Evolutionary conservation across 1,140 invertebrate genomes (phyloP), one percentile per base, ranked within the genome.

Genomic region (Acromyrmex charruanus): DNA sequence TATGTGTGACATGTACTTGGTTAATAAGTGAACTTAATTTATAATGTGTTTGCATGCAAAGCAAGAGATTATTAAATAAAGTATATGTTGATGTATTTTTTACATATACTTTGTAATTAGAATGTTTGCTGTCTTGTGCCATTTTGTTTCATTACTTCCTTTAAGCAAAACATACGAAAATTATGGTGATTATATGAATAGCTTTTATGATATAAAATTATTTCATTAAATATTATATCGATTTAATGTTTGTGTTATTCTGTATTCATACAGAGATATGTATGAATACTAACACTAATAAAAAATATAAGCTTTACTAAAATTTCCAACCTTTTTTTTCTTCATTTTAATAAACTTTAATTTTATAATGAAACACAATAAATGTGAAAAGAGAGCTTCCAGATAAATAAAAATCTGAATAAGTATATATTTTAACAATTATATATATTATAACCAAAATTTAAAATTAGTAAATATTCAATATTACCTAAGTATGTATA

Each of bases 291-390:
- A 25, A 25, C 3, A 71, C n/a, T 16, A 51, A 51, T 71, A 51
- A 18, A 21, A 28, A 58, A 5, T 55, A 59, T 28, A 53, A 80
- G 9, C 28, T 69, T 25, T 72, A 55, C 10, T 18, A 81, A 72
- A 5, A 75, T 28, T 28, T 55, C 2, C 16, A 35, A 49, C 14
- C 77, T 51, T 86, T 68, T 63, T 58, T 79, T 72, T 44, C 44
- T 94, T 93, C 14, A 93, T 90, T 85, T 92, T 88, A 91, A 85
- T 84, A 92, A 87, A 92, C 91, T 95, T 94, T 88, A 90, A 77
- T 35, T 72, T 72, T 55, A 18, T 55, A 92, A 92, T 91, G 89
- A 93, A 92, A 92, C 81, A 93, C 39, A 89, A 88, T 72, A 84
- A 87, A 88, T 87, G 82, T 75, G 39, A 59, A 77, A 87, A 39